Evolutionary conservation across 2,888 invertebrate species (phyloP), one percentile per base, ranked within the genome.

Genomic region (Microchrysa polita): DNA sequence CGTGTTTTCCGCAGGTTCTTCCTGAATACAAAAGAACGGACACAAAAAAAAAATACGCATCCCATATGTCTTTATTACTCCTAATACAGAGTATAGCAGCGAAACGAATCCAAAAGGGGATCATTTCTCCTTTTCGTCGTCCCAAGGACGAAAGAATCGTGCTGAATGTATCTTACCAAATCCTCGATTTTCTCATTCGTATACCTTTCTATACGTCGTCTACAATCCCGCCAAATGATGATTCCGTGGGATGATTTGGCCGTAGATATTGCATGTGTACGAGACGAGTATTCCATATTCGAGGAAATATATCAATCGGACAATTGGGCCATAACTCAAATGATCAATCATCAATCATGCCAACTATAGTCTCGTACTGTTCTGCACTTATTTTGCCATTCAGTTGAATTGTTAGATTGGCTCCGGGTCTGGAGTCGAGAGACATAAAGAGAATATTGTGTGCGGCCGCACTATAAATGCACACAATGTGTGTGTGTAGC

Each of bases 291-390:
- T 52, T 60, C 42, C 63, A 57, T 60, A 55, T 42, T 40, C 69
- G 55, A 57, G 74, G 71, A 73, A 72, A 76, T 76, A 76, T 76
- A 76, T 76, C 76, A 76, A 76, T 76, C 74, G 74, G 76, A 76
- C 76, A 76, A 76, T 76, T 76, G 75, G 74, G 67, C 75, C 76
- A 77, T 76, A 77, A 77, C 75, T 75, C 76, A 77, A 77, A 77
- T 76, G 76, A 76, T 77, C 77, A 77, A 74, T 75, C 76, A 77
- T 77, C 77, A 77, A 75, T 77, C 77, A 77, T 76, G 40, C 73
- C 65, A 65, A 65, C 65, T 65, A 65, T n/a, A n/a, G n/a, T n/a
- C 65, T 48, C 27, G 2, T 7, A 34, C 27, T 34, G 27, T 34
- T 34, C 48, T 65, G 20, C 65, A 20, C 48, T 65, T 65, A 57